These are phyloP conservation scores for Polydrusus tereticollis DNA, from an alignment of 2,888 invertebrate genomes.

Conservation along the genomic window DNA sequence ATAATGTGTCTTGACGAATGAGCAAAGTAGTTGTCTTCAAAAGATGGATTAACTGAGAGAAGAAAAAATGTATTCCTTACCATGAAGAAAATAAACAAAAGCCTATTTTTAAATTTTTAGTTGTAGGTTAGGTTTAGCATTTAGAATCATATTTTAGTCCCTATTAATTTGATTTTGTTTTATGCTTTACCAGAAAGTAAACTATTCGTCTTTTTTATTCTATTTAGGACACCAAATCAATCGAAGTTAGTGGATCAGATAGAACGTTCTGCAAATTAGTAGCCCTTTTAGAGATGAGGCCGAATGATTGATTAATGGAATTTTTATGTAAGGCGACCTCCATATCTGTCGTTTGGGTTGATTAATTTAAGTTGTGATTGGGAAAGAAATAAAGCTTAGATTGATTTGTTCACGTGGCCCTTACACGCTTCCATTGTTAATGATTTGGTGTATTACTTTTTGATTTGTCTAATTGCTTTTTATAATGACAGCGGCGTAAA, in stretches of 20 bases:
- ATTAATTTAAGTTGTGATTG: conserved; percentile 64
- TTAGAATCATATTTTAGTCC: too few species aligned
- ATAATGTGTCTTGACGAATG: too few species aligned
- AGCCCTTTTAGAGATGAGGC: conserved; percentile 63
- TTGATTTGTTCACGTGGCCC: conserved; percentile 35
- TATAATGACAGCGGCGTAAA: neutral
- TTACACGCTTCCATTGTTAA: conserved; percentile 21
- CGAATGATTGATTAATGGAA: conserved; percentile 66
- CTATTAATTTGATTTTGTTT: too few species aligned
- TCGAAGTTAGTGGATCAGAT: conserved; percentile 19
- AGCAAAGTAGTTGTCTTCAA: too few species aligned
- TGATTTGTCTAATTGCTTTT: conserved; percentile 6
- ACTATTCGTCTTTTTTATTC: neutral
- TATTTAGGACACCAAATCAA: conserved; percentile 10
- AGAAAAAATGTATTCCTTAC: too few species aligned
- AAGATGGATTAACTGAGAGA: too few species aligned
- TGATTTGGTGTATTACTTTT: conserved; percentile 2
- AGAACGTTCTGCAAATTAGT: conserved; percentile 31
- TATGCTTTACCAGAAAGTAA: neutral
- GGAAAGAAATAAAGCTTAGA: conserved; percentile 53
- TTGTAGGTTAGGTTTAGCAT: too few species aligned
- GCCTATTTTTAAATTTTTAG: too few species aligned
- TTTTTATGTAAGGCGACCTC: conserved; percentile 63
- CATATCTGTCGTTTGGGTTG: conserved; percentile 63
- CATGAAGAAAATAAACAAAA: too few species aligned